Evolutionary conservation across 2,888 invertebrate species (phyloP), one percentile per base, ranked within the genome.

Genomic region (Melolontha melolontha): DNA sequence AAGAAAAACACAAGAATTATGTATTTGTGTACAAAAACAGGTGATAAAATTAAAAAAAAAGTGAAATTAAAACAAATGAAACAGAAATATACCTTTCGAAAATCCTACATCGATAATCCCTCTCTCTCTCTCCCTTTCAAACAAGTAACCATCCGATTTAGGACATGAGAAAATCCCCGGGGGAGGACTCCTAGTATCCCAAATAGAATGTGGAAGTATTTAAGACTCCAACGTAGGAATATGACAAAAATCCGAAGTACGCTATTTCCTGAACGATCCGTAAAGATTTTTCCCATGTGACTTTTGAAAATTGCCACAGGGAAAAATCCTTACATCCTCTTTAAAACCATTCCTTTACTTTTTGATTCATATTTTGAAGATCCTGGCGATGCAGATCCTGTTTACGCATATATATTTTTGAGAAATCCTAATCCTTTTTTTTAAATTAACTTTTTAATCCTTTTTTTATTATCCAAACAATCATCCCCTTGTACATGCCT

Each of bases 41-140:
- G 49, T 49, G 17, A 49, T 52, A 62, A 62, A 42, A 62, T 47
- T 11, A 55, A 10, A 5, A 41, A 41, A 55, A 41, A 34, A 49
- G 16, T 27, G 42, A 41, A 34, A 34, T 34, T 62, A 40, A 59
- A 59, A 62, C 59, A 62, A 41, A 17, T 47, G 47, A 62, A 62
- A 62, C 59, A 47, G 59, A 62, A 62, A 62, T 62, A 62, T 62
- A 62, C 59, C 59, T 62, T 62, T 62, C 10, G 57, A 42, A 42
- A 42, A 57, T 62, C 59, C 59, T 47, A 59, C 29, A 59, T 62
- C 44, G 41, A 47, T 29, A 54, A 54, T 54, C 54, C 54, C 17
- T 22, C 29, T 54, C 14, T 16, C 14, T 16, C 29, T 54, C 54
- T 34, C 34, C 10, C 34, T 34, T 34, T 34, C 34, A 34, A 34